Evolutionary conservation across 1,140 invertebrate species (phyloP).

Genomic region (Pentalonia nigronervosa): DNA sequence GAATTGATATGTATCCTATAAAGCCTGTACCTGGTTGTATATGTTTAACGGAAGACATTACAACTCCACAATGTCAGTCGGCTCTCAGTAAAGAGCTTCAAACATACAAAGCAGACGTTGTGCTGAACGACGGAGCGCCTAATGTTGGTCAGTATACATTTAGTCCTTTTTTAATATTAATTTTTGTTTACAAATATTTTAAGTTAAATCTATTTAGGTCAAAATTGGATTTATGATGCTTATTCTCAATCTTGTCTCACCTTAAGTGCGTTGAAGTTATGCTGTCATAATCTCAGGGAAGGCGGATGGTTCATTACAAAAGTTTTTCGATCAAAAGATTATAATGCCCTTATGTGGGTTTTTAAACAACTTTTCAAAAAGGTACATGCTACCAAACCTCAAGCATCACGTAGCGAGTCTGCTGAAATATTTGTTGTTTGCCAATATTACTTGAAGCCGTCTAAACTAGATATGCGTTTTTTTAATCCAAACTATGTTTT

Average conservation of each 20-base stretch:
- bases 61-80: conserved; percentile 87
- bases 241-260: conserved; percentile 93
- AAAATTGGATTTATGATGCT: conserved; percentile 97
- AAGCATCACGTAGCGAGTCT: conserved; percentile 96
- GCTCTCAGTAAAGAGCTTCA: conserved; percentile 85
- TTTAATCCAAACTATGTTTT: conserved; percentile 96
- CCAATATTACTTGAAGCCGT: conserved; percentile 90
- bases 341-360: conserved; percentile 93
- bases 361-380: conserved; percentile 96
- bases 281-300: conserved; percentile 87
- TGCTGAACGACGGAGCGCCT: conserved; percentile 97
- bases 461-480: conserved; percentile 93
- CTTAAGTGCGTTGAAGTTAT: conserved; percentile 90
- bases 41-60: conserved; percentile 92
- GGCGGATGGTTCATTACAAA: conserved; percentile 99
- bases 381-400: conserved; percentile 95
- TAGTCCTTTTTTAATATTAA: neutral
- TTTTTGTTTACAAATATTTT: neutral
- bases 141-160: conserved; percentile 81
- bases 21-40: conserved; percentile 91
- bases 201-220: conserved; percentile 62
- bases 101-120: conserved; percentile 95
- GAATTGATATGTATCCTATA: conserved; percentile 96
- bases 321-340: conserved; percentile 98
- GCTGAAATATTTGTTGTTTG: conserved; percentile 99